These are phyloP conservation scores for Anas acuta DNA, from an alignment of 2,797 vertebrate genomes.

Conservation along the genomic window DNA sequence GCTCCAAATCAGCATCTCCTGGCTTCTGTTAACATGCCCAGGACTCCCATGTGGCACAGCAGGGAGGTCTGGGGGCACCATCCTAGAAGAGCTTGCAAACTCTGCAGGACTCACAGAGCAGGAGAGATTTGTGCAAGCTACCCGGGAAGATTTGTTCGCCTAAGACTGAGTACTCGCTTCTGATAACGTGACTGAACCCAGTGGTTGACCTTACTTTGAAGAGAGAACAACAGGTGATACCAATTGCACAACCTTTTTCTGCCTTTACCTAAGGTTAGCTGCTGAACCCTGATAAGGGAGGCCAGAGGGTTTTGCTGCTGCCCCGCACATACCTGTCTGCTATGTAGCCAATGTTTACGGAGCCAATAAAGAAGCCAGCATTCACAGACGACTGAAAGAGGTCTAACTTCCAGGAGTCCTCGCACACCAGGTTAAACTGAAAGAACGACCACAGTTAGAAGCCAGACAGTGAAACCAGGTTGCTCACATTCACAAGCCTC, in stretches of 20 bases:
- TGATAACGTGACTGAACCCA: background rate
- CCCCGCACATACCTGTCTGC: conserved; percentile 79
- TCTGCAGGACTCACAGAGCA: rapidly evolving
- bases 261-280: background rate
- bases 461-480: background rate
- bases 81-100: rapidly evolving
- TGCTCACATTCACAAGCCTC: background rate
- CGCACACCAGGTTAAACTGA: conserved; percentile 83
- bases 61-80: rapidly evolving
- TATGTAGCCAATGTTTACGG: conserved; percentile 78
- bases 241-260: background rate
- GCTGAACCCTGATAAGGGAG: background rate
- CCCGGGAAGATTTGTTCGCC: background rate
- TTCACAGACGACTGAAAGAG: conserved; percentile 81
- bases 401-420: conserved; percentile 82
- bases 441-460: background rate
- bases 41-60: background rate
- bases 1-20: background rate
- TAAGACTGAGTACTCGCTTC: background rate
- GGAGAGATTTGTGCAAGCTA: background rate
- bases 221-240: background rate
- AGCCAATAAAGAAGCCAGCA: conserved; percentile 79
- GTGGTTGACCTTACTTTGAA: background rate
- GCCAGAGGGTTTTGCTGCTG: background rate
- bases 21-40: background rate